Base-by-base conservation (phyloP, 2,888 invertebrate genomes). In the Philonicus albiceps region DNA sequence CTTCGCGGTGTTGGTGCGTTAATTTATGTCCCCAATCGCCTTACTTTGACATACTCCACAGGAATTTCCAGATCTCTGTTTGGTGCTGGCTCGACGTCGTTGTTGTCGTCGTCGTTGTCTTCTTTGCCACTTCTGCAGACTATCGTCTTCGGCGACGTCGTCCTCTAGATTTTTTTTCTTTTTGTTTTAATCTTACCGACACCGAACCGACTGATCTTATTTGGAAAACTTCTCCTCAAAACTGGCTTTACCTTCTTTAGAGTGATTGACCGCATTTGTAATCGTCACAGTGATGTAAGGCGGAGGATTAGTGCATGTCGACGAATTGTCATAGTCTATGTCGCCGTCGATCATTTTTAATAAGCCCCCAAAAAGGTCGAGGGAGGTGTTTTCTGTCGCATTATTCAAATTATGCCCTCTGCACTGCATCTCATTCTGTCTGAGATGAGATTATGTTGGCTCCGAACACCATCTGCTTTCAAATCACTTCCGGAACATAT, bases 231-330 rank as follows among this genome's bases (percentile, higher is more conserved):
- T 84, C n/a, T 72, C 34, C 37, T 34, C 34, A 8, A 72, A 53
- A 72, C 83, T 83, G 83, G 31, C 72, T 83, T 27, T 2, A 40
- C 43, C 19, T 27, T 27, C 53, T 84, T 73, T 84, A 22, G 84
- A 84, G 84, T 84, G 84, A 84, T 84, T 84, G 84, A 84, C 84
- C 84, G 84, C 84, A 84, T 84, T 84, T 84, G 43, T 84, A 84
- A 73, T 73, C 73, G 84, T 84, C 84, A 84, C 5, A 73, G 72
- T 84, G 73, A 84, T 73, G 84, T 73, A 49, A 72, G 55, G 31
- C 73, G 43, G 43, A 43, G 84, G 84, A 84, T 84, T 73, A 84
- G 16, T 73, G 27, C 37, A 40, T 84, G 84, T 84, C 73, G 73
- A 84, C 84, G 72, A 73, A 84, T 73, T 84, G 84, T 84, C 84